These are phyloP conservation scores for Nudaria mundana DNA, from an alignment of 2,888 invertebrate species.

Conservation along the genomic window DNA sequence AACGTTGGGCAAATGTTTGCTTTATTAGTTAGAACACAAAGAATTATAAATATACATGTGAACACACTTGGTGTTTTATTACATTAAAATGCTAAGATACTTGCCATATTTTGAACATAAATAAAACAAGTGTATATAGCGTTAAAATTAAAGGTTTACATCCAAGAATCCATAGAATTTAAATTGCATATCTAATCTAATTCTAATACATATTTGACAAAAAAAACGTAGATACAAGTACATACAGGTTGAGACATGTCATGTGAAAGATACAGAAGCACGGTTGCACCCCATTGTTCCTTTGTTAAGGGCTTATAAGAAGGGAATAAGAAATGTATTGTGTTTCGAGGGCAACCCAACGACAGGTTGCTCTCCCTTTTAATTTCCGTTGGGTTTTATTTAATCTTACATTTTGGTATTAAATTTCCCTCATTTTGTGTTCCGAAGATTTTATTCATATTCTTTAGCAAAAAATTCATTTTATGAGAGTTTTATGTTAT, in stretches of 20 bases:
- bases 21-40: slow-evolving; percentile 14
- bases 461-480: not conserved
- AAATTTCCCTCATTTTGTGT: slow-evolving; percentile 15
- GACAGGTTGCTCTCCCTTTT: slow-evolving; percentile 42
- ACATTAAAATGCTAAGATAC: not conserved
- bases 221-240: slow-evolving; percentile 8
- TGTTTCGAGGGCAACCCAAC: slow-evolving; percentile 27
- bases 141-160: too few relatives aligned
- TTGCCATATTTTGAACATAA: not conserved
- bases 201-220: too few relatives aligned
- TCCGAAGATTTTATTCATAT: not conserved
- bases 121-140: too few relatives aligned
- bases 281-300: slow-evolving; percentile 29
- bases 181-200: slow-evolving; percentile 3
- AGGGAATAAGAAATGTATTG: slow-evolving; percentile 38
- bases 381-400: slow-evolving; percentile 36
- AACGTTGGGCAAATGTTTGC: slow-evolving; percentile 21
- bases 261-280: slow-evolving; percentile 22
- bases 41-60: slow-evolving; percentile 10
- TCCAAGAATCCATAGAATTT: not conserved
- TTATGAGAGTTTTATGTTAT: too few relatives aligned
- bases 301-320: slow-evolving; percentile 34
- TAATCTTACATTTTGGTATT: slow-evolving; percentile 24
- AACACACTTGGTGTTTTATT: not conserved
- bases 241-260: slow-evolving; percentile 35